Evolutionary conservation across 2,888 invertebrate species (phyloP).

Genomic region (Aporophyla lueneburgensis): DNA sequence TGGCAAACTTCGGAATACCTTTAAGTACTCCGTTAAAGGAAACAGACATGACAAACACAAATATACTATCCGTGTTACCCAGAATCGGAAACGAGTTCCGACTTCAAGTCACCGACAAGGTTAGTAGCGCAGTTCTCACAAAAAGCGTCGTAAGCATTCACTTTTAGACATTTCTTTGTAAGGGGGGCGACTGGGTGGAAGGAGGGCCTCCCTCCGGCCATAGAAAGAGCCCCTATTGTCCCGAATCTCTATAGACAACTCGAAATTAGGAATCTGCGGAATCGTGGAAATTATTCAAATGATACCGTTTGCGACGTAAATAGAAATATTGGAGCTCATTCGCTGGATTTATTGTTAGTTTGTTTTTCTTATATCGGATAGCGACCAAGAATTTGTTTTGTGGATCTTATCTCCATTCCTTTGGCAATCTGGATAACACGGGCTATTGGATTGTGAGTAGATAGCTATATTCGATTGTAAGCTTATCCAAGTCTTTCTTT

Average conservation of each 20-base stretch:
- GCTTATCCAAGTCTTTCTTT: slow-evolving; percentile 24
- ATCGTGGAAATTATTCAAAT: slow-evolving; percentile 69
- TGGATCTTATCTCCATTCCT: slow-evolving; percentile 47
- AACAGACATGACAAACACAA: slow-evolving; percentile 40
- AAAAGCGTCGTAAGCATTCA: slow-evolving; percentile 65
- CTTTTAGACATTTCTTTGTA: slow-evolving; percentile 62
- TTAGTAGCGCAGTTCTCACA: slow-evolving; percentile 59
- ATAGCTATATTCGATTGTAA: slow-evolving; percentile 25
- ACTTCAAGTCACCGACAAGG: slow-evolving; percentile 62
- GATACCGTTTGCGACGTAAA: slow-evolving; percentile 61
- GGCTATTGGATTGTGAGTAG: slow-evolving; percentile 40
- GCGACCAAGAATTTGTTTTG: slow-evolving; percentile 52
- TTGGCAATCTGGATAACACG: slow-evolving; percentile 38
- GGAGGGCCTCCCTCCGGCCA: slow-evolving; percentile 36
- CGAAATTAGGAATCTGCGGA: slow-evolving; percentile 71
- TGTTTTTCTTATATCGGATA: slow-evolving; percentile 57
- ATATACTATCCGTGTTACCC: slow-evolving; percentile 39
- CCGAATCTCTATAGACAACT: slow-evolving; percentile 73
- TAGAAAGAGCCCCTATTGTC: slow-evolving; percentile 73
- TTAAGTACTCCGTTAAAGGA: slow-evolving; percentile 35
- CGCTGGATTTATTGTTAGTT: slow-evolving; percentile 63
- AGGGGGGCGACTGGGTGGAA: slow-evolving; percentile 27
- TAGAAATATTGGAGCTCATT: slow-evolving; percentile 65
- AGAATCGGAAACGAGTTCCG: slow-evolving; percentile 55
- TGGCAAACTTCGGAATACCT: slow-evolving; percentile 21